Conservation (phyloP, 2,113 vertebrate species). For the Dermatemys mawii region DNA sequence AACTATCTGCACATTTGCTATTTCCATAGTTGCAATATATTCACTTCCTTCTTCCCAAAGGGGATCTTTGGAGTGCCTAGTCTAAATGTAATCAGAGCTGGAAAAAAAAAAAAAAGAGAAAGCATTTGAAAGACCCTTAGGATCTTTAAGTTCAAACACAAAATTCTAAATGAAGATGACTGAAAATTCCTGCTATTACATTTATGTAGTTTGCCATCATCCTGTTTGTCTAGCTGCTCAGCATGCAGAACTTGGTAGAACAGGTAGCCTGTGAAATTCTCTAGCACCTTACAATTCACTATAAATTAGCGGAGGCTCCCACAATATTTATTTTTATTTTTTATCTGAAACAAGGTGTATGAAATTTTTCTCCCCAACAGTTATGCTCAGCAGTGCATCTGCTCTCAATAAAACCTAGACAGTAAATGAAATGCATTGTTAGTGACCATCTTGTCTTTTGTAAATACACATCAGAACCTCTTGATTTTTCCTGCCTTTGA, state of each 20-base stretch:
- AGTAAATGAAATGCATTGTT: neutral
- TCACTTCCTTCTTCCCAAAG: constrained; percentile 31
- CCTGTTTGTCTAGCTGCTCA: neutral
- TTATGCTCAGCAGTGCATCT: neutral
- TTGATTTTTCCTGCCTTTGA: rapidly evolving
- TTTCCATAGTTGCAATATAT: neutral
- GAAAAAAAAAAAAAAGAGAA: neutral
- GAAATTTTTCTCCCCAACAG: neutral
- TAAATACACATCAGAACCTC: neutral
- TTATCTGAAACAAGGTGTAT: constrained; percentile 13
- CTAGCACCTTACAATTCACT: constrained; percentile 12
- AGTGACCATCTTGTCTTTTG: neutral
- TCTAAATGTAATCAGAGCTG: neutral
- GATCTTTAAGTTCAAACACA: neutral
- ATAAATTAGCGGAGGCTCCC: constrained; percentile 26
- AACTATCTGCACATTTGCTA: neutral
- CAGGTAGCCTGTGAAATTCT: neutral
- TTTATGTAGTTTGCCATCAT: constrained; percentile 1
- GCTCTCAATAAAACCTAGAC: neutral
- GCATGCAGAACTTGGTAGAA: neutral
- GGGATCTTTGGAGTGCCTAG: constrained; percentile 16
- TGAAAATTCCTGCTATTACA: constrained; percentile 20
- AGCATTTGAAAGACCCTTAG: neutral
- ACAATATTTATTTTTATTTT: neutral
- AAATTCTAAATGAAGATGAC: constrained; percentile 24